Percentiles rank a stretch among this genome's conserved stretches.
Conservation (phyloP, 2,888 invertebrate genomes). For the Odontomyia ornata region DNA sequence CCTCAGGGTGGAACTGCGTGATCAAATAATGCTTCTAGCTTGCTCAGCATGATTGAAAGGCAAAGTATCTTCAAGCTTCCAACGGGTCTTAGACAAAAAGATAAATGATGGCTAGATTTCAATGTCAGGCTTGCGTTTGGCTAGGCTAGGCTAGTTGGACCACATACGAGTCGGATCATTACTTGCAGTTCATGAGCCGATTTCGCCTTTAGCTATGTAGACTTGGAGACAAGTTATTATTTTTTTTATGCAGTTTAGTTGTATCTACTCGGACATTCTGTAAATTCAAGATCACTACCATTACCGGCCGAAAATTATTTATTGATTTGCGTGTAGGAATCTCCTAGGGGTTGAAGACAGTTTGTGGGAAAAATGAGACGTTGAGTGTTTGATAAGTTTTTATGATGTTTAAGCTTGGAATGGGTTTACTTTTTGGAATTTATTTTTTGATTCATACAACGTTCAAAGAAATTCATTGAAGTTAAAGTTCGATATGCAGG, state of each 20-base stretch:
- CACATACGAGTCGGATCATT: neutral
- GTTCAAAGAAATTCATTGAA: no score
- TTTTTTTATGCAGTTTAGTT: neutral
- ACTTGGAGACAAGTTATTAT: conserved; percentile 23
- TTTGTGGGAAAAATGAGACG: no score
- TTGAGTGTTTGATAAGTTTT: no score
- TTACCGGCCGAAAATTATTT: neutral
- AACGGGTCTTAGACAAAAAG: no score
- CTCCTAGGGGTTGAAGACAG: no score
- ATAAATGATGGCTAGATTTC: conserved; percentile 14
- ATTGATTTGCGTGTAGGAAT: neutral
- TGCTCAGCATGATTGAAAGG: neutral
- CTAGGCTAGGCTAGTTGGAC: neutral
- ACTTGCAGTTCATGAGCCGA: conserved; percentile 13
- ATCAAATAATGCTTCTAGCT: conserved; percentile 2
- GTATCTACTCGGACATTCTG: neutral
- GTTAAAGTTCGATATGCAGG: no score
- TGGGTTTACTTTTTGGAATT: no score
- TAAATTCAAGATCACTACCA: neutral
- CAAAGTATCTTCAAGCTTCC: neutral
- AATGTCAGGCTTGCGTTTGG: neutral
- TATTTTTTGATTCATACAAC: no score
- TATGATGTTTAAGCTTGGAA: no score
- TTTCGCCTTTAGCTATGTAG: conserved; percentile 1
- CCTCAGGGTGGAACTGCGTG: neutral